Percentiles rank a stretch among this genome's conserved stretches.
Conservation (phyloP, 2,113 vertebrate species). For the Chaetodon auriga region DNA sequence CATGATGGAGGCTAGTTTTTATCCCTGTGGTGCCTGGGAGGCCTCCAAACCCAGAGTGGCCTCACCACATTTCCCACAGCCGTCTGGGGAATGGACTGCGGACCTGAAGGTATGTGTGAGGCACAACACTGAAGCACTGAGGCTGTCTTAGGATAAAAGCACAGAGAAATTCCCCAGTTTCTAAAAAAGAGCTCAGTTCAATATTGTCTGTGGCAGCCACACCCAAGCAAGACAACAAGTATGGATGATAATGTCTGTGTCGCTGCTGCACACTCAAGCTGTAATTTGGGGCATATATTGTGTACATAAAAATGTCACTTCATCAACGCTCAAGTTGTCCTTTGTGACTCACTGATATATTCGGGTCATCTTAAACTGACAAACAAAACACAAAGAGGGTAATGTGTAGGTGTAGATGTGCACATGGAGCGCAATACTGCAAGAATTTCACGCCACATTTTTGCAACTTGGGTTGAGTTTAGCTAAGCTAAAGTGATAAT, state of each 20-base stretch:
- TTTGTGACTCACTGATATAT: neutral
- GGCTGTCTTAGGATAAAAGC: slow-evolving; percentile 75
- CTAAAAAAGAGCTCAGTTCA: slow-evolving; percentile 71
- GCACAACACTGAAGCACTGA: slow-evolving; percentile 67
- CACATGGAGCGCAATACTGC: neutral
- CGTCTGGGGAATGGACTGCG: slow-evolving; percentile 81
- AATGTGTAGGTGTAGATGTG: neutral
- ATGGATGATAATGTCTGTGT: slow-evolving; percentile 55
- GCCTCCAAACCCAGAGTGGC: slow-evolving; percentile 83
- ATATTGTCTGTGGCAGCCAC: slow-evolving; percentile 70
- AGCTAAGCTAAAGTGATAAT: slow-evolving; percentile 19
- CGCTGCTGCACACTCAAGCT: slow-evolving; percentile 21
- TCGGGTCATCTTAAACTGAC: neutral
- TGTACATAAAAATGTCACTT: neutral
- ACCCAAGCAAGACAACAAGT: slow-evolving; percentile 65
- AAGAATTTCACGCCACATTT: neutral
- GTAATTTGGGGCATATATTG: neutral
- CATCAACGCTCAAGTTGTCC: neutral
- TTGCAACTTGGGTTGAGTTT: neutral
- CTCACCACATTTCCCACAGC: slow-evolving; percentile 81
- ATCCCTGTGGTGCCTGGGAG: slow-evolving; percentile 76
- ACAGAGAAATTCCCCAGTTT: slow-evolving; percentile 73
- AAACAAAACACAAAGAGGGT: neutral
- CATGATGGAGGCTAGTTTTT: slow-evolving; percentile 64
- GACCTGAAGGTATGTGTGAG: slow-evolving; percentile 80